Base-by-base conservation (phyloP, 2,797 vertebrate species). In the Aldrovandia affinis region DNA sequence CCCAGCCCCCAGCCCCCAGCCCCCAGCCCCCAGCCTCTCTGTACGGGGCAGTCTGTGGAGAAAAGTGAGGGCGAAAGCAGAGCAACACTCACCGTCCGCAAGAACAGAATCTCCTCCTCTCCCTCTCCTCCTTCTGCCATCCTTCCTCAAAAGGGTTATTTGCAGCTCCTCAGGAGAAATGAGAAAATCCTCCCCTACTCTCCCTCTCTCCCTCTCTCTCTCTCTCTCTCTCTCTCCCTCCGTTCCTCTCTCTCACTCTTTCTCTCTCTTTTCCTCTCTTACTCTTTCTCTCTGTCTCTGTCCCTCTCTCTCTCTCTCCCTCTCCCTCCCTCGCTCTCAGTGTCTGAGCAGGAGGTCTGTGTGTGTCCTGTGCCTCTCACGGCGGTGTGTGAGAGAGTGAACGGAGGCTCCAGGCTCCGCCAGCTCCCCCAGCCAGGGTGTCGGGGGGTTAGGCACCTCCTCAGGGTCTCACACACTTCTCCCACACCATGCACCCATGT, bases 71-170 rank as follows among this genome's bases (percentile, higher is more conserved):
- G 84, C 78, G 63, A 77, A 89, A 87, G 10, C 44, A 52, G 85
- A 92, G 89, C 59, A 54, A 85, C 79, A 98, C 97, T 95, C 93
- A 98, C 97, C 90, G 97, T 98, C 89, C 97, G 94, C 88, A 98
- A 94, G 92, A 98, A 98, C 93, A 97, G 97, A 84, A 98, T 97
- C 90, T 98, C 97, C 90, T 98, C 97, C 87, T 98, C 97, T 86
- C 97, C 97, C 88, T 97, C 97, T 89, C 95, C 96, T 90, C 96
- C 97, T 90, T 98, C 97, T 85, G 97, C 96, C 97, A 98, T 98
- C 93, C 93, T 95, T 92, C 90, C 80, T 91, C 89, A 86, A 89
- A 20, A 70, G 90, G 90, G 90, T 94, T 94, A 93, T 89, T 92
- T 88, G 89, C 93, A 92, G 93, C 93, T 95, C 95, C 95, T 95